Evolutionary conservation across 2,113 vertebrate species (phyloP).

Genomic region (Ptilonorhynchus violaceus): DNA sequence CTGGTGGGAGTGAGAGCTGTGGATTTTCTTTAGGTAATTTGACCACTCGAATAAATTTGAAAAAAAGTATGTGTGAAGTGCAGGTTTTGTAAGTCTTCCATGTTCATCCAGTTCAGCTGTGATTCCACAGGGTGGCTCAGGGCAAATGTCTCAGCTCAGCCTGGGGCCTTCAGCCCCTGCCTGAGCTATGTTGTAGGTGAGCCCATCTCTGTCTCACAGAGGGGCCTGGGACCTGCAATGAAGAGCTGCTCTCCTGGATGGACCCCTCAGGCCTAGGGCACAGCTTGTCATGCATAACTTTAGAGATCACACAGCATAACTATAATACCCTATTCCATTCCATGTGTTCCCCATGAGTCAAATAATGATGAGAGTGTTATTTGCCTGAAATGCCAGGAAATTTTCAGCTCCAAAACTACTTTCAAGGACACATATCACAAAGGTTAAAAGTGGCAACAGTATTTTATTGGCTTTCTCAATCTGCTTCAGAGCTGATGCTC

Average conservation of each 20-base stretch:
- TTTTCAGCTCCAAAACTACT: not conserved
- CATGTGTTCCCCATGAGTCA: not conserved
- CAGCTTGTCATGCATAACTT: not conserved
- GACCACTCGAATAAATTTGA: not conserved
- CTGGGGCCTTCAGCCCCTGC: not conserved
- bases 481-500: not conserved
- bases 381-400: not conserved
- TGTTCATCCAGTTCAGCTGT: not conserved
- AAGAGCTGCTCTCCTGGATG: not conserved
- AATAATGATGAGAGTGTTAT: not conserved
- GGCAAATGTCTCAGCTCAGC: not conserved
- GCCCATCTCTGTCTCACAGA: not conserved
- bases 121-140: not conserved
- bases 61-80: rapidly evolving
- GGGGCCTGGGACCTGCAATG: not conserved
- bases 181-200: rapidly evolving
- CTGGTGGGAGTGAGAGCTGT: not conserved
- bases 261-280: not conserved
- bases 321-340: not conserved
- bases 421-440: not conserved
- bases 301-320: not conserved
- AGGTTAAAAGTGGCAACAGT: not conserved
- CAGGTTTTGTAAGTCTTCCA: rapidly evolving
- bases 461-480: not conserved
- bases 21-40: not conserved